A percentile compares a stretch with the other conserved stretches of the same genome.
Evolutionary conservation across 2,888 invertebrate genomes (phyloP).

Genomic region (Neria commutata): DNA sequence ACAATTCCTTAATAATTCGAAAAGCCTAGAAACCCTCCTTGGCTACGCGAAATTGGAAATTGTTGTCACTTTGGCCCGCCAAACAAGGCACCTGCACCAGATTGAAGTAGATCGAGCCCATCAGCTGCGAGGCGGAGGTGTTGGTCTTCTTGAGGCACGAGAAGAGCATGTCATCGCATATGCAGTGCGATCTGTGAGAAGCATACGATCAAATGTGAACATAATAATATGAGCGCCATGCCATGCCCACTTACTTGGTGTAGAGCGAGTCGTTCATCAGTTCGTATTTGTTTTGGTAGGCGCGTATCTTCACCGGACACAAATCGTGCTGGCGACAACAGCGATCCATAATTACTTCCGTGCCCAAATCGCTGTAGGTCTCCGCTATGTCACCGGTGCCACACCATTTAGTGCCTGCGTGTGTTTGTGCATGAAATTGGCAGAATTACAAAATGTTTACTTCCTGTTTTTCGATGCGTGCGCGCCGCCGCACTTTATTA

Average conservation of each 20-base stretch:
- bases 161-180: slow-evolving; percentile 83
- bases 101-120: slow-evolving; percentile 88
- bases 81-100: slow-evolving; percentile 68
- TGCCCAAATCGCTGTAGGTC: slow-evolving; percentile 84
- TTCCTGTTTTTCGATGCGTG: background rate
- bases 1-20: background rate
- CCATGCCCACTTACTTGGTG: slow-evolving; percentile 70
- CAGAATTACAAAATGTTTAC: background rate
- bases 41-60: slow-evolving; percentile 54
- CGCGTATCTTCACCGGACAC: slow-evolving; percentile 79
- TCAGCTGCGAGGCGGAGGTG: slow-evolving; percentile 73
- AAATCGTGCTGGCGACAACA: slow-evolving; percentile 92
- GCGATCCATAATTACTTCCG: slow-evolving; percentile 72
- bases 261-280: slow-evolving; percentile 83
- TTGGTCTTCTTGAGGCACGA: slow-evolving; percentile 78
- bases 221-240: background rate
- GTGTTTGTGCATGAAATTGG: background rate
- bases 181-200: slow-evolving; percentile 76
- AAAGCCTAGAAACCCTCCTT: slow-evolving; percentile 56
- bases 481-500: too few species aligned
- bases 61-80: slow-evolving; percentile 41
- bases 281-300: slow-evolving; percentile 71
- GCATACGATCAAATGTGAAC: background rate
- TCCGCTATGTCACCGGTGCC: slow-evolving; percentile 87
- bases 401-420: slow-evolving; percentile 88